Evolutionary conservation across 2,888 invertebrate species (phyloP).

Genomic region (Drosophila fulvimacula): DNA sequence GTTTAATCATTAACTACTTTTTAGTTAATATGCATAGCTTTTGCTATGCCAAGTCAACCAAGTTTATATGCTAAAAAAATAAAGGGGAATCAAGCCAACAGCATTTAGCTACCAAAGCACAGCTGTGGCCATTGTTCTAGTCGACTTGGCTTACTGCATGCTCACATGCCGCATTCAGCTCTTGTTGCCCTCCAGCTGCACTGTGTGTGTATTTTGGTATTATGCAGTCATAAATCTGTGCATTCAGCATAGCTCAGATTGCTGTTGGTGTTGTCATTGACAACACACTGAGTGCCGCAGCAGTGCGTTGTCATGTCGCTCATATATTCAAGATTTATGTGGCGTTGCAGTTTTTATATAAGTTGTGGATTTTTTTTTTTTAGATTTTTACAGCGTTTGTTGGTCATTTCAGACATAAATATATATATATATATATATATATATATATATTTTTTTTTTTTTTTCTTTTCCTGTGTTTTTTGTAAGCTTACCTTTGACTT

Average conservation of each 20-base stretch:
- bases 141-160: slow-evolving; percentile 8
- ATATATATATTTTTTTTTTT: no score
- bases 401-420: neutral
- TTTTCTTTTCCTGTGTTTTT: no score
- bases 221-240: slow-evolving; percentile 58
- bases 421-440: neutral
- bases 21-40: neutral
- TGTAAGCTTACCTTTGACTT: slow-evolving; percentile 2
- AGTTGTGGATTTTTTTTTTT: neutral
- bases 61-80: slow-evolving; percentile 16
- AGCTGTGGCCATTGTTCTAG: slow-evolving; percentile 38
- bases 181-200: slow-evolving; percentile 6
- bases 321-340: slow-evolving; percentile 33
- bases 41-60: neutral
- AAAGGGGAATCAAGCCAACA: slow-evolving; percentile 8
- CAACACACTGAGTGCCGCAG: slow-evolving; percentile 24
- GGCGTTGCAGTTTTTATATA: slow-evolving; percentile 3
- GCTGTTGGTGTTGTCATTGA: slow-evolving; percentile 35
- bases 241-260: slow-evolving; percentile 21
- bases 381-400: neutral
- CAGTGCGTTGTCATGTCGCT: slow-evolving; percentile 43
- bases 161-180: slow-evolving; percentile 12
- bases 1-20: slow-evolving; percentile 1
- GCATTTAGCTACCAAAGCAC: slow-evolving; percentile 6
- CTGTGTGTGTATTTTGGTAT: slow-evolving; percentile 1